Conservation (phyloP, 1,140 invertebrate genomes). For the Drosophila melanica region DNA sequence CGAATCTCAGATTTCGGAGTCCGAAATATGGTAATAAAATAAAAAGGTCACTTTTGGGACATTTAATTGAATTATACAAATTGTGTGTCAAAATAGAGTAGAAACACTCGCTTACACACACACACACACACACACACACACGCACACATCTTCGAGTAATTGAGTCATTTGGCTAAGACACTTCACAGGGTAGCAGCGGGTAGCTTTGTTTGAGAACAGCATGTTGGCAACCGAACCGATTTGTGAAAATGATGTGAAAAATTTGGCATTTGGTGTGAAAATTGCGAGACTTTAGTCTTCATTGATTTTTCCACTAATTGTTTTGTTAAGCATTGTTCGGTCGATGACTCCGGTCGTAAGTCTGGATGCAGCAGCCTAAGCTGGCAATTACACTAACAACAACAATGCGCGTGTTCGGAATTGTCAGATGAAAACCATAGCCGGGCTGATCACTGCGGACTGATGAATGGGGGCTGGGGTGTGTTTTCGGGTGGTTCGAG, state of each 20-base stretch:
- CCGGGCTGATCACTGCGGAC: not conserved
- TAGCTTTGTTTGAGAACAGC: not conserved
- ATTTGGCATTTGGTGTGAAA: slow-evolving; percentile 52
- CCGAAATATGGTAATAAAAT: not conserved
- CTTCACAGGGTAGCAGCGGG: slow-evolving; percentile 1
- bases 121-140: not conserved
- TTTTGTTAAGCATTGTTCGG: slow-evolving; percentile 23
- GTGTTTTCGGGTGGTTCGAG: too few species aligned
- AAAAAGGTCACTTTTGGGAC: not conserved
- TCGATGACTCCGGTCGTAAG: slow-evolving; percentile 19
- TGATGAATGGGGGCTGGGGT: not conserved
- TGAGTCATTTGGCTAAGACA: slow-evolving; percentile 24
- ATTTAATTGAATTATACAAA: slow-evolving; percentile 34
- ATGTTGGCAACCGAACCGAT: not conserved
- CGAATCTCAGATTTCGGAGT: too few species aligned
- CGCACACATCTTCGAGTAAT: too few species aligned
- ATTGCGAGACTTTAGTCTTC: slow-evolving; percentile 28
- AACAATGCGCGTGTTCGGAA: slow-evolving; percentile 28
- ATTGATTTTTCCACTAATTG: slow-evolving; percentile 38
- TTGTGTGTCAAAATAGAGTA: slow-evolving; percentile 39
- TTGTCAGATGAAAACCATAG: not conserved
- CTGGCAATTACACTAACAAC: slow-evolving; percentile 56
- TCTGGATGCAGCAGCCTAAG: slow-evolving; percentile 23
- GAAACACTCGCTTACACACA: slow-evolving; percentile 10
- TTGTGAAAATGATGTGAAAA: slow-evolving; percentile 29